These are phyloP conservation scores for Meliscaeva auricollis DNA, from an alignment of 2,888 invertebrate genomes.

Conservation along the genomic window DNA sequence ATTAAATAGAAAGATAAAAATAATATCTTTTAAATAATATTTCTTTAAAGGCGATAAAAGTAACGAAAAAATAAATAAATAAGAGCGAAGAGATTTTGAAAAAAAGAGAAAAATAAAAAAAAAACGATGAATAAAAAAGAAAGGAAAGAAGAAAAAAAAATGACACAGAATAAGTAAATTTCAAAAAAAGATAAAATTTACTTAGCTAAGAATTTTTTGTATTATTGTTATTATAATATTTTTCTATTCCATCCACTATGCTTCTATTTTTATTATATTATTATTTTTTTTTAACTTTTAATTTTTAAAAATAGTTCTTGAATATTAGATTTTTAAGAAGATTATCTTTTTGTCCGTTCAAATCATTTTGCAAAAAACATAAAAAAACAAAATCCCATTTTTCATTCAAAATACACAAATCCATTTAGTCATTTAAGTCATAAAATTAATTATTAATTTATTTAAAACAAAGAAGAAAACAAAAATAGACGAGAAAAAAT, in stretches of 20 bases:
- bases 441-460: constrained; percentile 66
- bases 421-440: constrained; percentile 51
- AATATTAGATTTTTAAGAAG: constrained; percentile 66
- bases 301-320: constrained; percentile 56
- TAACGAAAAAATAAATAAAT: constrained; percentile 7
- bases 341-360: constrained; percentile 37
- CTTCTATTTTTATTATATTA: constrained; percentile 59
- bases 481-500: neutral
- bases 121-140: constrained; percentile 48
- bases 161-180: constrained; percentile 63
- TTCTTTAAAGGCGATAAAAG: constrained; percentile 55
- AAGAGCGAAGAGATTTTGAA: constrained; percentile 38
- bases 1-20: neutral
- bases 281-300: constrained; percentile 70
- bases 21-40: constrained; percentile 17
- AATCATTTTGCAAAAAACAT: too few relatives aligned
- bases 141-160: constrained; percentile 46
- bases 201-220: constrained; percentile 77
- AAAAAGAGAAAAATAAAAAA: constrained; percentile 49
- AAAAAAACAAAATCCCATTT: too few relatives aligned
- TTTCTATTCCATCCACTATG: constrained; percentile 71
- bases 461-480: constrained; percentile 30
- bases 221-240: constrained; percentile 80
- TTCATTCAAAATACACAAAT: constrained; percentile 17
- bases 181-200: constrained; percentile 49